Percentiles rank a stretch among this genome's conserved stretches.
Evolutionary conservation across 2,113 vertebrate species (phyloP).

Genomic region (Corythaeola cristata): DNA sequence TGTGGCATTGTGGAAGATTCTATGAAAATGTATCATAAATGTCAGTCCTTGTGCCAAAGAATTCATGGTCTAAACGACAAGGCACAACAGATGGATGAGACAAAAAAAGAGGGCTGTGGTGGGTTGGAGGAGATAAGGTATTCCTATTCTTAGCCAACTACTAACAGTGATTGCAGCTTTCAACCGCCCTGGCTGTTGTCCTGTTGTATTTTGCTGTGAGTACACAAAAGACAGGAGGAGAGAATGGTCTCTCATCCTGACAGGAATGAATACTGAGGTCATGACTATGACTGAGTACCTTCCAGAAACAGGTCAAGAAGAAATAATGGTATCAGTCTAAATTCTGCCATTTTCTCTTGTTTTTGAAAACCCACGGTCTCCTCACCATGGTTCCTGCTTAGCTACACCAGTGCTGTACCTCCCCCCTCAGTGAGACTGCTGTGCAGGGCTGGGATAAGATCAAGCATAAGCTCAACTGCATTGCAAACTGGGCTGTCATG

Average conservation of each 20-base stretch:
- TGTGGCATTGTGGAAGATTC: not conserved
- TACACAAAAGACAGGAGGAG: not conserved
- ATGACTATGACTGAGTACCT: not conserved
- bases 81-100: constrained; percentile 27
- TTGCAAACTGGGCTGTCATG: not conserved
- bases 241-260: not conserved
- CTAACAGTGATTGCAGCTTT: not conserved
- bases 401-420: not conserved
- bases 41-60: not conserved
- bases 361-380: not conserved
- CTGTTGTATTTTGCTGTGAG: not conserved
- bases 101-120: not conserved
- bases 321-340: not conserved
- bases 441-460: not conserved
- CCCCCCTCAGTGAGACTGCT: not conserved
- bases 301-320: not conserved
- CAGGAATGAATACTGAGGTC: not conserved
- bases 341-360: not conserved
- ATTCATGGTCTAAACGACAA: constrained; percentile 35
- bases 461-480: not conserved
- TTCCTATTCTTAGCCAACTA: not conserved
- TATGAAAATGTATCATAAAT: constrained; percentile 1
- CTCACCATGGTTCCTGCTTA: not conserved
- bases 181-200: not conserved
- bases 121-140: constrained; percentile 10